A percentile compares a stretch with the other conserved stretches of the same genome.
These are phyloP conservation scores for Parasteatoda tepidariorum DNA, from an alignment of 1,140 invertebrate genomes.

Conservation along the genomic window DNA sequence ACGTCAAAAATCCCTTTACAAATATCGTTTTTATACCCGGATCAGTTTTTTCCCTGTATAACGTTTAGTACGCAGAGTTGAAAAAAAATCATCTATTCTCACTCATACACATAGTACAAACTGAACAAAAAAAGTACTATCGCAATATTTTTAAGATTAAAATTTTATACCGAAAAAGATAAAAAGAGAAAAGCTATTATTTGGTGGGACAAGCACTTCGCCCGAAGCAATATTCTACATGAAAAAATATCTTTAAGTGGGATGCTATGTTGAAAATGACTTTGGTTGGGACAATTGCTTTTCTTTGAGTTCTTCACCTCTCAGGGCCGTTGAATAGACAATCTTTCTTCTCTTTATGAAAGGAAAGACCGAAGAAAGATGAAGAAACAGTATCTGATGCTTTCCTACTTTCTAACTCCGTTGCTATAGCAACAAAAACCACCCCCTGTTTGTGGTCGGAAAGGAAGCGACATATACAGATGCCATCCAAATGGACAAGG, in stretches of 20 bases:
- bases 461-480: conserved; percentile 53
- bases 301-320: conserved; percentile 22
- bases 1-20: no score
- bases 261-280: conserved; percentile 10
- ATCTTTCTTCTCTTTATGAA: conserved; percentile 31
- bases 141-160: no score
- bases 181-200: no score
- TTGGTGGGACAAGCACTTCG: no score
- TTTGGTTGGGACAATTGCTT: neutral
- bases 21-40: no score
- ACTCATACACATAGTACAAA: no score
- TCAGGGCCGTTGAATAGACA: conserved; percentile 47
- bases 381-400: conserved; percentile 31
- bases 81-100: no score
- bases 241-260: conserved; percentile 8
- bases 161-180: no score
- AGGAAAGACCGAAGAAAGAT: conserved; percentile 6
- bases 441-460: conserved; percentile 48
- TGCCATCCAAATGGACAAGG: conserved; percentile 55
- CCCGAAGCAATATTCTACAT: no score
- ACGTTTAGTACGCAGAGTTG: no score
- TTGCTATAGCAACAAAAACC: conserved; percentile 48
- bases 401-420: neutral
- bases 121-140: no score
- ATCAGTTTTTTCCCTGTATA: no score